Evolutionary conservation across 2,888 invertebrate genomes (phyloP), one percentile per base, ranked within the genome.

Genomic region (Tipula confusa): DNA sequence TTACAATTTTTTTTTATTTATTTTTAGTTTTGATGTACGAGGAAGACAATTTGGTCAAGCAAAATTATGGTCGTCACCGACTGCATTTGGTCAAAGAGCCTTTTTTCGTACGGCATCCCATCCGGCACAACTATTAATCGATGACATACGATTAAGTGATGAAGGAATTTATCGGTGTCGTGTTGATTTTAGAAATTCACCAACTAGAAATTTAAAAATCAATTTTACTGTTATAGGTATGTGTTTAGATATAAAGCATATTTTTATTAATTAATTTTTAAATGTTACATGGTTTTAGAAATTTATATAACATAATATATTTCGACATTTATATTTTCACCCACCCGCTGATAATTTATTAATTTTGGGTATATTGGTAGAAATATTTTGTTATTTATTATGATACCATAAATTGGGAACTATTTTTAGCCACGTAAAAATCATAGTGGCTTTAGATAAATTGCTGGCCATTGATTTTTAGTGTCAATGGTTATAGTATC

Each of bases 71-170:
- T 94, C 95, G 24, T 94, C 96, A 84, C 93, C 93, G 82, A 91
- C 92, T 82, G 92, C 93, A 29, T 92, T 97, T 85, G 96, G 96
- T 0, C 93, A 94, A 1, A 91, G 97, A 82, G 96, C 97, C 11
- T 95, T 95, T 89, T 96, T 97, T 88, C 94, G 95, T 82, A 93
- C 94, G 4, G 93, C 95, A 48, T 93, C 95, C 11, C 93, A 94
- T 86, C 96, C 96, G 29, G 96, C 96, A 6, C 93, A 95, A 15
- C 90, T 97, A 38, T 95, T 95, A 87, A 91, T 93, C 87, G 91
- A 92, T 87, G 91, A 91, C 87, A 90, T 93, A 83, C 90, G 91
- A 85, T 88, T 92, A 84, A 88, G 90, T 79, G 94, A 94, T 88
- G 94, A 93, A 87, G 94, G 94, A 81, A 91, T 93, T 85, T 94